A percentile compares a stretch with the other conserved stretches of the same genome.
These are phyloP conservation scores for Cryptotis parvus DNA, from an alignment of 2,113 vertebrate genomes.

Conservation along the genomic window DNA sequence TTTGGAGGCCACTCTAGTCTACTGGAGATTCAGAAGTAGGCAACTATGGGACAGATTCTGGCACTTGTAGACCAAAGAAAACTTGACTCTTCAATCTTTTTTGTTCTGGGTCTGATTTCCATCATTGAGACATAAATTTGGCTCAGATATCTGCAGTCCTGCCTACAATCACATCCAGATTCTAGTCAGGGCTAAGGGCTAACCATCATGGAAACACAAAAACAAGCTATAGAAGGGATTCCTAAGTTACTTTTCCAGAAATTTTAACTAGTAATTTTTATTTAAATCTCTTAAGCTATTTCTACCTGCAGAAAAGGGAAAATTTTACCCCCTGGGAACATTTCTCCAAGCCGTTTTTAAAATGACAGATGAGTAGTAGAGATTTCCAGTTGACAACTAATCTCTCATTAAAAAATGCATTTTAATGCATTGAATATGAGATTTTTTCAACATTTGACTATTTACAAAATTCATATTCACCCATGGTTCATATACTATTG, in stretches of 20 bases:
- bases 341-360: neutral
- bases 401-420: fast-evolving
- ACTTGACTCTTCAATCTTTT: neutral
- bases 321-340: neutral
- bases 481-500: neutral
- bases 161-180: neutral
- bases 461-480: fast-evolving
- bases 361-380: neutral
- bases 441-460: neutral
- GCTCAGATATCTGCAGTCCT: neutral
- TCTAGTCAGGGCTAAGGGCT: neutral
- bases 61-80: neutral
- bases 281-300: neutral
- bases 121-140: neutral
- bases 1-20: neutral
- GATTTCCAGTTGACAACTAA: neutral
- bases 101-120: neutral
- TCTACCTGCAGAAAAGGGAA: neutral
- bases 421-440: too few species aligned
- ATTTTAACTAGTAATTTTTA: neutral
- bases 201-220: neutral
- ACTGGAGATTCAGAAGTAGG: neutral
- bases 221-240: too few species aligned
- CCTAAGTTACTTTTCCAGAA: neutral
- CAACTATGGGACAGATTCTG: neutral